Conservation (phyloP, 2,113 vertebrate genomes). For the Gymnarchus niloticus region DNA sequence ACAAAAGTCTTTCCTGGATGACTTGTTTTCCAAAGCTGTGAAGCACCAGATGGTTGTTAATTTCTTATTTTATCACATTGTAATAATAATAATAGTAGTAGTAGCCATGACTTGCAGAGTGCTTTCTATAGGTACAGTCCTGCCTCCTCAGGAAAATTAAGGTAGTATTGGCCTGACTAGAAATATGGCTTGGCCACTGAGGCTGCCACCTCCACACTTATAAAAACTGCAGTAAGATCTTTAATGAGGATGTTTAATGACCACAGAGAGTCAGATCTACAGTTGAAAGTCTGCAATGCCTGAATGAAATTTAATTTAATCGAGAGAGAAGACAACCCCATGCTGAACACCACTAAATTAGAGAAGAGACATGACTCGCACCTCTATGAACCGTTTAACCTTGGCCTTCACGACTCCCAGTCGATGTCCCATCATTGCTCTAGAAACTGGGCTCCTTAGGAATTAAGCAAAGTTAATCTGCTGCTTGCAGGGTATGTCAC, state of each 20-base stretch:
- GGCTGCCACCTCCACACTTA: not conserved
- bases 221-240: not conserved
- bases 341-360: not conserved
- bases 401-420: not conserved
- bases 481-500: not conserved
- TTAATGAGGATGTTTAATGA: not conserved
- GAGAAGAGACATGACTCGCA: not conserved
- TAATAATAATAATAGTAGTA: not conserved
- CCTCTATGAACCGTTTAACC: not conserved
- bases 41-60: not conserved
- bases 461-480: not conserved
- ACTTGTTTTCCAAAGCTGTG: not conserved
- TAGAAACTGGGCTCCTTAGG: not conserved
- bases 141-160: too few relatives aligned
- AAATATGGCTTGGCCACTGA: not conserved
- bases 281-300: not conserved
- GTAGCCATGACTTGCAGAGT: not conserved
- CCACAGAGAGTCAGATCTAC: not conserved
- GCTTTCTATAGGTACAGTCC: not conserved
- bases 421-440: not conserved
- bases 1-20: not conserved
- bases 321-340: not conserved
- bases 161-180: not conserved
- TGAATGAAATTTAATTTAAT: not conserved
- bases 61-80: not conserved